Percentiles rank a stretch among this genome's conserved stretches.
Conservation (phyloP, 2,113 vertebrate species). For the Dascyllus trimaculatus region DNA sequence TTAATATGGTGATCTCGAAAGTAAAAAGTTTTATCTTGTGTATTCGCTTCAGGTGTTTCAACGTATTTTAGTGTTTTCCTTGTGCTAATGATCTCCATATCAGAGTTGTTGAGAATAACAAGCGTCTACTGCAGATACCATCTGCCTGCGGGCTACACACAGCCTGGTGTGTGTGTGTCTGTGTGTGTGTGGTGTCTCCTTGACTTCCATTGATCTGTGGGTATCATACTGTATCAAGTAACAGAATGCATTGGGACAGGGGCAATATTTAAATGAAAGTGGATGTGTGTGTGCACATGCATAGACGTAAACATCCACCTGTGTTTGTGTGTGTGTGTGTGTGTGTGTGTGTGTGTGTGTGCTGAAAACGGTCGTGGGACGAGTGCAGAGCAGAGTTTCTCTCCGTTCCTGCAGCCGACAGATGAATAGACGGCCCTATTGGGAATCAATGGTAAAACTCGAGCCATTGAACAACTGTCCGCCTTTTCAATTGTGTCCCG, state of each 20-base stretch:
- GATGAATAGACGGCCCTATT: conserved; percentile 88
- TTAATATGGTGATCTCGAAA: conserved; percentile 67
- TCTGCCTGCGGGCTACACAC: conserved; percentile 74
- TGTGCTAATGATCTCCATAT: conserved; percentile 79
- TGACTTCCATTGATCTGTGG: conserved; percentile 80
- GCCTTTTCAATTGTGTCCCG: conserved; percentile 95
- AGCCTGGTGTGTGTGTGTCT: conserved; percentile 40
- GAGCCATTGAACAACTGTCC: conserved; percentile 97
- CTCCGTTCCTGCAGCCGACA: conserved; percentile 67
- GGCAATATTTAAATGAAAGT: conserved; percentile 93
- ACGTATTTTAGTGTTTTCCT: conserved; percentile 66
- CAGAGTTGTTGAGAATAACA: conserved; percentile 78
- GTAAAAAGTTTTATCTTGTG: conserved; percentile 59
- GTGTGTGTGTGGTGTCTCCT: conserved; percentile 72
- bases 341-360: conserved; percentile 20
- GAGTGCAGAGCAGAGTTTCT: conserved; percentile 74
- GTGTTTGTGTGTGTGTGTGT: conserved; percentile 20
- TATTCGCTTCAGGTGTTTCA: conserved; percentile 65
- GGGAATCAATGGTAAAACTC: conserved; percentile 97
- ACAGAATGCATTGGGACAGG: conserved; percentile 74
- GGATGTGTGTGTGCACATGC: conserved; percentile 42
- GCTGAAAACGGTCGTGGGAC: conserved; percentile 28
- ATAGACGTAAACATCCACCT: conserved; percentile 36
- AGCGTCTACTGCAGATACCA: conserved; percentile 72
- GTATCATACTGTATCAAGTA: conserved; percentile 75